These are phyloP conservation scores for Trogon melanurus DNA, from an alignment of 2,113 vertebrate species.

Conservation along the genomic window DNA sequence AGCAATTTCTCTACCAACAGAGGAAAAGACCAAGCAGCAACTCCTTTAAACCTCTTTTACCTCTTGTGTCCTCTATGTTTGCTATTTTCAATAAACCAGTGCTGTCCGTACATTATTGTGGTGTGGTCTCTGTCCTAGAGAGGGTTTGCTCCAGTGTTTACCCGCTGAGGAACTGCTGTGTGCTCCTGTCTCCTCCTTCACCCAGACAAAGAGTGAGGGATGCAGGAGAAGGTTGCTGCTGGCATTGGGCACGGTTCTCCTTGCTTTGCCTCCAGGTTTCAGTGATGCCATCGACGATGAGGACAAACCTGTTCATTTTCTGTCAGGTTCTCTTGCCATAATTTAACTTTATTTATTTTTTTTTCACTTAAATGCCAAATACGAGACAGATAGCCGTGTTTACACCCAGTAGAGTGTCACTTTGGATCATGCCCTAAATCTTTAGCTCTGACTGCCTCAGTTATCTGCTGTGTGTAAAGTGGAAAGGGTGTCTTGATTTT, in stretches of 20 bases:
- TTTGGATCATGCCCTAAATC: neutral
- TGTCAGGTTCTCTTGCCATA: neutral
- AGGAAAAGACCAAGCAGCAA: neutral
- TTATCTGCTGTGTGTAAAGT: neutral
- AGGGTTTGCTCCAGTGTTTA: neutral
- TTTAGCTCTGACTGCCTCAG: neutral
- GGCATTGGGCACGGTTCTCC: fast-evolving
- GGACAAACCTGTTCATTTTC: neutral
- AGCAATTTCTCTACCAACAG: neutral
- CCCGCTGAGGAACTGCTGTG: neutral
- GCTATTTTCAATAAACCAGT: neutral
- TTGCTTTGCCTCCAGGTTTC: neutral
- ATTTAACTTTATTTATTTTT: neutral
- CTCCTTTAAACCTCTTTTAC: neutral
- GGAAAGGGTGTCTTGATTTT: neutral
- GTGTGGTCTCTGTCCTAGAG: neutral
- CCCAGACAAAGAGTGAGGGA: neutral
- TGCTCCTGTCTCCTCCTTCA: neutral
- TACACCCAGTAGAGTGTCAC: neutral
- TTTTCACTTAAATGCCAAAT: neutral
- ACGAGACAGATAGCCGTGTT: neutral
- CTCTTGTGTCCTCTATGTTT: fast-evolving
- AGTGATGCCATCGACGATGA: fast-evolving
- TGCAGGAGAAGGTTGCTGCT: neutral
- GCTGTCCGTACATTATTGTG: fast-evolving